Evolutionary conservation across 2,888 invertebrate genomes (phyloP), one percentile per base, ranked within the genome.

Genomic region (Scotopteryx bipunctaria): DNA sequence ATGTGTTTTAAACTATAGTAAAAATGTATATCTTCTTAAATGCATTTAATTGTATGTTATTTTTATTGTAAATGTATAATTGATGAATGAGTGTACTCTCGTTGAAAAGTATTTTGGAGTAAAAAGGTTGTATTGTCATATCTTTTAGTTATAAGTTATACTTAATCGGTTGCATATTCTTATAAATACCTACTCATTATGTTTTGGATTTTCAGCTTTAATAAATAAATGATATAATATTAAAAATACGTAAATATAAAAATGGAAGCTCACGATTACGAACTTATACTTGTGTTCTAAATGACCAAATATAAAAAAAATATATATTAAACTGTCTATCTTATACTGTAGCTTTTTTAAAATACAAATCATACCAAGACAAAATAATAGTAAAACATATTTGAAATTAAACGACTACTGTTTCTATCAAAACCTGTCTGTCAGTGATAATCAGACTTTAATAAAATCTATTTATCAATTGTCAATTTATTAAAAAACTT

Each of bases 261-360:
- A 32, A 29, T 43, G 13, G 44, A 48, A 44, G 48, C 54, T 48
- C 48, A 49, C 32, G 43, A 52, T 46, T 43, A 57, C 43, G 38
- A 55, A 49, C 49, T 50, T 51, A n/a, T n/a, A 47, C 14, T 55
- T 66, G 77, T 77, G 76, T 77, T 76, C 75, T 45, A 33, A 36
- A 67, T 73, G 76, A 76, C 75, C 74, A 76, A 75, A 58, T 31
- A 35, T 44, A 23, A 38, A 31, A 25, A 4, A 36, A 47, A 46
- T 37, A 57, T 56, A n/a, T n/a, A 60, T 59, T 40, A 47, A 41
- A 59, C 55, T 49, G 56, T 53, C 55, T 62, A 60, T 62, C 55
- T 63, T 76, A 67, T 76, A 76, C 74, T 73, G 76, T 78, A 79
- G 74, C 58, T 72, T 77, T 76, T 76, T 40, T 71, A 71, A 49